These are phyloP conservation scores for Microchirus variegatus DNA, from an alignment of 2,797 vertebrate species.

Conservation along the genomic window DNA sequence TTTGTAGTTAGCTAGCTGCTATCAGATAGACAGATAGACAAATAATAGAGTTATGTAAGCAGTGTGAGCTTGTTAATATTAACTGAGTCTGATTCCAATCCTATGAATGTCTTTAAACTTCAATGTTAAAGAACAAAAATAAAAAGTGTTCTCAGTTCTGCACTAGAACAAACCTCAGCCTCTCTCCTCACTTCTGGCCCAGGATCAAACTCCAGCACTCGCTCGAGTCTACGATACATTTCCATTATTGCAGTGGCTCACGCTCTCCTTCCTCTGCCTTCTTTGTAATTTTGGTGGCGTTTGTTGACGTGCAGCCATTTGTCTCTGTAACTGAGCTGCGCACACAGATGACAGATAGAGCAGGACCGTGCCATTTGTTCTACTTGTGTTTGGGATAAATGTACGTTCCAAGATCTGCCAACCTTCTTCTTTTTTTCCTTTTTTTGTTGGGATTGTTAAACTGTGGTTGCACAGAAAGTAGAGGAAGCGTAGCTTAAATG, in stretches of 20 bases:
- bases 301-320: slow-evolving; percentile 62
- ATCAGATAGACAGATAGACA: too few relatives aligned
- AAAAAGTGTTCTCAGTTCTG: too few relatives aligned
- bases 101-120: too few relatives aligned
- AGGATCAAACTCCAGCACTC: slow-evolving; percentile 24
- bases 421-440: slow-evolving; percentile 18
- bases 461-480: slow-evolving; percentile 35
- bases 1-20: too few relatives aligned
- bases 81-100: too few relatives aligned
- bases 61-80: too few relatives aligned
- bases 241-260: slow-evolving; percentile 36
- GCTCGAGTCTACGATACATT: slow-evolving; percentile 10
- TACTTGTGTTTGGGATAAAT: slow-evolving; percentile 53
- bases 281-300: slow-evolving; percentile 74
- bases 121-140: too few relatives aligned
- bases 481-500: slow-evolving; percentile 25
- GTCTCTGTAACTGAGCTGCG: slow-evolving; percentile 25
- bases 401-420: slow-evolving; percentile 39
- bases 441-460: slow-evolving; percentile 35
- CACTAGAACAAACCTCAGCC: slow-evolving; percentile 19
- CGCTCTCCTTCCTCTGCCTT: slow-evolving; percentile 36
- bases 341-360: slow-evolving; percentile 27
- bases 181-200: slow-evolving; percentile 37
- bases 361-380: slow-evolving; percentile 31
- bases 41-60: too few relatives aligned